These are phyloP conservation scores for Agrotis clavis DNA, from an alignment of 2,888 invertebrate genomes.

Conservation along the genomic window DNA sequence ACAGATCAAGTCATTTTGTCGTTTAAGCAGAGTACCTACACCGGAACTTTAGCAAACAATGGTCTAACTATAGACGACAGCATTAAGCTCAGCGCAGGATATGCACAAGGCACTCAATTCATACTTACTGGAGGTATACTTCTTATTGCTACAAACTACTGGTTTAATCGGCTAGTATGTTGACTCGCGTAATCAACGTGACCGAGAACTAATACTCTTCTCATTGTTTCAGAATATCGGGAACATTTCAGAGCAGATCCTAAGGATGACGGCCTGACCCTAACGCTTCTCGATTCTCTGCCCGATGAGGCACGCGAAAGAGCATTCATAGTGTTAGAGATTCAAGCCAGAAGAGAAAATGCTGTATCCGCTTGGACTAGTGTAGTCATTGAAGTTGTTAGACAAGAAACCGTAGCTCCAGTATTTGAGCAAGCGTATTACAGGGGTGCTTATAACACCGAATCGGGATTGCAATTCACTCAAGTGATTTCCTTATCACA, in stretches of 20 bases:
- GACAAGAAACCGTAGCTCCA: constrained; percentile 64
- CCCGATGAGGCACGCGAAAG: constrained; percentile 67
- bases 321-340: constrained; percentile 75
- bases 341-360: constrained; percentile 76
- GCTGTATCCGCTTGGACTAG: constrained; percentile 74
- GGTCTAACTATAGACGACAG: constrained; percentile 65
- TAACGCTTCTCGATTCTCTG: constrained; percentile 62
- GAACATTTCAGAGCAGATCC: constrained; percentile 67
- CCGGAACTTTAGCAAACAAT: constrained; percentile 70
- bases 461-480: constrained; percentile 67
- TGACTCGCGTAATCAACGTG: background rate
- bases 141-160: background rate
- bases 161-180: background rate
- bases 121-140: constrained; percentile 74
- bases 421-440: constrained; percentile 75
- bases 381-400: constrained; percentile 73
- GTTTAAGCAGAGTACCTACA: constrained; percentile 77
- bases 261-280: constrained; percentile 65
- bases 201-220: background rate
- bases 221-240: constrained; percentile 71
- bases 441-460: constrained; percentile 69
- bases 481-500: constrained; percentile 68
- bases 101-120: constrained; percentile 71
- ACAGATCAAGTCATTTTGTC: constrained; percentile 70
- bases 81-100: constrained; percentile 70